These are phyloP conservation scores for Diachasma alloeum DNA, from an alignment of 1,140 invertebrate genomes.

Conservation along the genomic window DNA sequence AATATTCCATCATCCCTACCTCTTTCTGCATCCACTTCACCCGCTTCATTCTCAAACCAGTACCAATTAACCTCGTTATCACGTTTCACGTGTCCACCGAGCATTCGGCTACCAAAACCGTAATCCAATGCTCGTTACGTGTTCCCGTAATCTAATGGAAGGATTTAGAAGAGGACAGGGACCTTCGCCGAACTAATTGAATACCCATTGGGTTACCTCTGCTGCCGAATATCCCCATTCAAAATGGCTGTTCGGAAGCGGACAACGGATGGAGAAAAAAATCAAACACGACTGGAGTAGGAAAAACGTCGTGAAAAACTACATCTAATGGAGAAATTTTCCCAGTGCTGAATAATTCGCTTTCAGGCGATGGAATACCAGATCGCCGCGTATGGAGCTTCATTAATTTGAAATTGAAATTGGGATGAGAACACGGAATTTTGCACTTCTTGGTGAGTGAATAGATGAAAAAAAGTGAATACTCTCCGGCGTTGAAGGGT, in stretches of 20 bases:
- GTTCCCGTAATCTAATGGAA: constrained; percentile 25
- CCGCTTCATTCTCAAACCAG: constrained; percentile 15
- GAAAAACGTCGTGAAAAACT: neutral
- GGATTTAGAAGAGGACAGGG: constrained; percentile 15
- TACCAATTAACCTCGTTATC: constrained; percentile 25
- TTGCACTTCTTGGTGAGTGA: neutral
- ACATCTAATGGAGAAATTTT: neutral
- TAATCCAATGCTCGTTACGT: constrained; percentile 28
- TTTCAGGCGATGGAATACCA: neutral
- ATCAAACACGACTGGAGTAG: neutral
- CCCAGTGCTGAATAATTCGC: neutral
- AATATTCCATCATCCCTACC: neutral
- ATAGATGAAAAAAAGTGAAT: neutral
- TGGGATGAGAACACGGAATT: neutral
- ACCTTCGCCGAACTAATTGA: constrained; percentile 16
- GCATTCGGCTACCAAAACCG: neutral
- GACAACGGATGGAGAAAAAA: neutral
- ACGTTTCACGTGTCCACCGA: constrained; percentile 17
- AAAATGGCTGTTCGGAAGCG: neutral
- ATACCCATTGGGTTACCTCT: constrained; percentile 1
- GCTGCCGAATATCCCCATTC: neutral
- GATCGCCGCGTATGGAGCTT: neutral
- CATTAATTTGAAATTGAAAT: neutral
- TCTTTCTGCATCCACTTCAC: neutral
- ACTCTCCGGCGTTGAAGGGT: neutral